phyloP scores from a whole-genome alignment of 1,140 invertebrate genomes.

The Adoxophyes honmai region DNA sequence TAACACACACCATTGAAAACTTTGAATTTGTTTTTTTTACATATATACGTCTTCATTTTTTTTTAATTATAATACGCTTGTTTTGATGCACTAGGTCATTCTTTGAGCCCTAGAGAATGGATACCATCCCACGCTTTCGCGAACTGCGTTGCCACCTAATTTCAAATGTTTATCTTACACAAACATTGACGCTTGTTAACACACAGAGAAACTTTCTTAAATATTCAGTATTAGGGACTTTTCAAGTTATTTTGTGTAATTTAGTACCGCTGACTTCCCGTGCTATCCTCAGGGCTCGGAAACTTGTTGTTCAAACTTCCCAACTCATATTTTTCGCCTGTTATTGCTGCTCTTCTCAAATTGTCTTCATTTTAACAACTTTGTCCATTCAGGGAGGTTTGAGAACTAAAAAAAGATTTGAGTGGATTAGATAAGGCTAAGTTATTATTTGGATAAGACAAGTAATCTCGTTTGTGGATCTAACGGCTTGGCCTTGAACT shows the following conservation, averaged over 20 bases:
- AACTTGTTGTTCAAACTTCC: conserved; percentile 9
- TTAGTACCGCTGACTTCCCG: neutral
- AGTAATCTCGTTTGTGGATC: no score
- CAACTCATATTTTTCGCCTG: conserved; percentile 4
- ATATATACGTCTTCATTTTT: no score
- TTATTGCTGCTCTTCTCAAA: conserved; percentile 11
- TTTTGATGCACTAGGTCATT: no score
- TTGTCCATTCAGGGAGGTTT: neutral
- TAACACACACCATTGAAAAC: no score
- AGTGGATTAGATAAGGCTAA: neutral
- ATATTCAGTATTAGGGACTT: neutral
- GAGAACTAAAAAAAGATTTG: neutral
- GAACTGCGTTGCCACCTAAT: no score
- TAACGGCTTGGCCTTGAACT: no score
- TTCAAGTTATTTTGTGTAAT: neutral
- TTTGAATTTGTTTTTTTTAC: no score
- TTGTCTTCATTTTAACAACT: conserved; percentile 10
- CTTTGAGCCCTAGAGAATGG: no score
- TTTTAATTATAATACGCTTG: no score
- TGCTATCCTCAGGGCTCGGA: neutral
- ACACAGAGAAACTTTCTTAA: neutral
- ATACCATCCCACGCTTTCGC: no score
- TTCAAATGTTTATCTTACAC: no score
- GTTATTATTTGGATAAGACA: neutral
- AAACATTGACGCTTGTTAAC: no score